Conservation (phyloP, 2,113 vertebrate species). For the Nothobranchius kuhntae region DNA sequence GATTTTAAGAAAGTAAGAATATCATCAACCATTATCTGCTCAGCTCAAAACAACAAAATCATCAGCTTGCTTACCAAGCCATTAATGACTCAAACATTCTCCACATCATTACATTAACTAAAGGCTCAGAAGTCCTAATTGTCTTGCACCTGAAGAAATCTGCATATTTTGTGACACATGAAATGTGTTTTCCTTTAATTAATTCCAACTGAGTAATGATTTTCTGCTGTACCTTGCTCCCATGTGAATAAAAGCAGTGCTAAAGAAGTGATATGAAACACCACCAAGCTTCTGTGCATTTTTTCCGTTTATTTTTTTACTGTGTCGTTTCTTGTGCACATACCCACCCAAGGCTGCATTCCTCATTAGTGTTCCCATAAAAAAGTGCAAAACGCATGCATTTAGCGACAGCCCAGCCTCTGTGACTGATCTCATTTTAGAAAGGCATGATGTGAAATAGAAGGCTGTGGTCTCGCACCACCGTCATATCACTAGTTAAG, state of each 20-base stretch:
- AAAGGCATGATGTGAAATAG: slow-evolving; percentile 44
- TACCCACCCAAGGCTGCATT: slow-evolving; percentile 20
- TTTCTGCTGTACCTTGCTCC: slow-evolving; percentile 2
- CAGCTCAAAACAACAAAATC: background rate
- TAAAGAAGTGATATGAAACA: background rate
- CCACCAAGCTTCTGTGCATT: background rate
- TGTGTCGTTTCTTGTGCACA: slow-evolving; percentile 14
- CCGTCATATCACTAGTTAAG: slow-evolving; percentile 13
- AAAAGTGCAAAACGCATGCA: slow-evolving; percentile 22
- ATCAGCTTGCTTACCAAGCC: too few relatives aligned
- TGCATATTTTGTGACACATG: slow-evolving; percentile 7
- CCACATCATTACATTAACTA: slow-evolving; percentile 13
- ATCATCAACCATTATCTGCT: background rate
- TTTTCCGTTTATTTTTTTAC: slow-evolving; percentile 1
- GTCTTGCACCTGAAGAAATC: slow-evolving; percentile 6
- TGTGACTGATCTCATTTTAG: slow-evolving; percentile 58
- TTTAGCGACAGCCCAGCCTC: slow-evolving; percentile 45
- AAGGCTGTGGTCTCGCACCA: slow-evolving; percentile 38
- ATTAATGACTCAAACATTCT: slow-evolving; percentile 6
- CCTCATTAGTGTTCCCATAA: slow-evolving; percentile 37
- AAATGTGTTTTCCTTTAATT: slow-evolving; percentile 12
- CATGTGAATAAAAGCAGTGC: slow-evolving; percentile 6
- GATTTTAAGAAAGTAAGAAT: background rate
- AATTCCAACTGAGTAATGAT: slow-evolving; percentile 12
- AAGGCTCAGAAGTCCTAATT: slow-evolving; percentile 15